phyloP scores from a whole-genome alignment of 2,888 invertebrate genomes.

The Aporophyla lueneburgensis region DNA sequence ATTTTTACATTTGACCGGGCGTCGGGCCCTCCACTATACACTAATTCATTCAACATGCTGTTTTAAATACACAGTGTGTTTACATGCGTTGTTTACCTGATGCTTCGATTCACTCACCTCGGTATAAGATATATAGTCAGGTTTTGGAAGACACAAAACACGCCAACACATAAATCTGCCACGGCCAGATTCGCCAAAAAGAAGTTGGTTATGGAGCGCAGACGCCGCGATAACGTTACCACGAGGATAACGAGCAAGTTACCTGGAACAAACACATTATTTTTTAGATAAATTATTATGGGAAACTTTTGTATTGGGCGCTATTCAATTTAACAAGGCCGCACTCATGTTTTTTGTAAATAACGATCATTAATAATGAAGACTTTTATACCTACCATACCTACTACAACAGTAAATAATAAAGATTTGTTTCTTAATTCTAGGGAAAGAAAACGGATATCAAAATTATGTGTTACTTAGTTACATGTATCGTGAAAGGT shows the following conservation, averaged over 20 bases:
- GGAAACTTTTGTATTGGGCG: not conserved
- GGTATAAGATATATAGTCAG: conserved; percentile 95
- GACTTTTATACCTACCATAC: not conserved
- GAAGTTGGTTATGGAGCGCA: conserved; percentile 97
- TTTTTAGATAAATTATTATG: conserved; percentile 18
- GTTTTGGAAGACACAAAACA: conserved; percentile 98
- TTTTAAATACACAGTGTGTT: conserved; percentile 40
- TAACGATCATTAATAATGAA: not conserved
- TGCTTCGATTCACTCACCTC: conserved; percentile 88
- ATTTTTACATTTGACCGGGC: conserved; percentile 37
- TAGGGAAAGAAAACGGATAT: not conserved
- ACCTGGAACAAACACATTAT: conserved; percentile 91
- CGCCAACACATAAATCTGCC: conserved; percentile 97
- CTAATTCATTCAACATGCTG: conserved; percentile 57
- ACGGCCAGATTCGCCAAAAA: conserved; percentile 97
- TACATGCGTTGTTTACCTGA: conserved; percentile 53
- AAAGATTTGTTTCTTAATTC: not conserved
- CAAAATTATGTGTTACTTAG: not conserved
- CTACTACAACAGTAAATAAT: not conserved
- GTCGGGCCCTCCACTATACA: conserved; percentile 23
- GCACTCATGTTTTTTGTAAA: not conserved
- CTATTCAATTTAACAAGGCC: not conserved
- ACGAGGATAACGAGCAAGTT: conserved; percentile 97
- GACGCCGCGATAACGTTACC: conserved; percentile 94
- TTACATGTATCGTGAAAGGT: not conserved